A percentile compares a stretch with the other conserved stretches of the same genome.
Evolutionary conservation across 2,797 vertebrate species (phyloP).

Genomic region (Botia kubotai): DNA sequence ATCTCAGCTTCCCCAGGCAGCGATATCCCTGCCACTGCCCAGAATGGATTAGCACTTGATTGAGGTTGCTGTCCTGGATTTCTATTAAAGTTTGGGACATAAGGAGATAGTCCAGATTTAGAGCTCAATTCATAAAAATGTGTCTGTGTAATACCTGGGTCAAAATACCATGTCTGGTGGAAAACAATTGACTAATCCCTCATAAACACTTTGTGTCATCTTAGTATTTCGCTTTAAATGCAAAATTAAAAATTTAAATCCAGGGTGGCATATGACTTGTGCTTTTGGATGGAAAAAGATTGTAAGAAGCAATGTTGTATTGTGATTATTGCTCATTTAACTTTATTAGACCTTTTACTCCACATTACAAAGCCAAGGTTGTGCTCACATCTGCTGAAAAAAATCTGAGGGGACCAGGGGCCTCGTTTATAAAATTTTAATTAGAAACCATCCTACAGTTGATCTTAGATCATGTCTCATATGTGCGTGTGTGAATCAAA

Average conservation of each 20-base stretch:
- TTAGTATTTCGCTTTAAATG: constrained; percentile 21
- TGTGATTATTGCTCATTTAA: too few species aligned
- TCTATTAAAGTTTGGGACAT: constrained; percentile 46
- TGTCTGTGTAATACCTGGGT: constrained; percentile 50
- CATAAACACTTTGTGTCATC: constrained; percentile 8
- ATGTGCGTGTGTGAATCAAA: too few species aligned
- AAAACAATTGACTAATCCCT: constrained; percentile 29
- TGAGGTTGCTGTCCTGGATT: constrained; percentile 72
- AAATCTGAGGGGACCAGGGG: too few species aligned
- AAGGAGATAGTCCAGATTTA: constrained; percentile 49
- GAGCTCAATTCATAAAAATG: constrained; percentile 56
- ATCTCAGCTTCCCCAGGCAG: constrained; percentile 61
- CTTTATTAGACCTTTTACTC: too few species aligned
- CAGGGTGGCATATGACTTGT: not conserved
- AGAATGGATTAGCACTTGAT: constrained; percentile 71
- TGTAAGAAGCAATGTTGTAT: not conserved
- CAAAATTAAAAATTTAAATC: constrained; percentile 16
- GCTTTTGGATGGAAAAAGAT: not conserved
- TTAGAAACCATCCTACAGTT: too few species aligned
- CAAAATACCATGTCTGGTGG: constrained; percentile 47
- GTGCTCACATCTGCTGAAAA: too few species aligned
- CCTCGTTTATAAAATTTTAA: too few species aligned
- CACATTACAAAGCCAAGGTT: too few species aligned
- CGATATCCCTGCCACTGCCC: constrained; percentile 62
- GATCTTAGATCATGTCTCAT: too few species aligned